Evolutionary conservation across 1,140 invertebrate species (phyloP), one percentile per base, ranked within the genome.

Genomic region (Ridgeia piscesae): DNA sequence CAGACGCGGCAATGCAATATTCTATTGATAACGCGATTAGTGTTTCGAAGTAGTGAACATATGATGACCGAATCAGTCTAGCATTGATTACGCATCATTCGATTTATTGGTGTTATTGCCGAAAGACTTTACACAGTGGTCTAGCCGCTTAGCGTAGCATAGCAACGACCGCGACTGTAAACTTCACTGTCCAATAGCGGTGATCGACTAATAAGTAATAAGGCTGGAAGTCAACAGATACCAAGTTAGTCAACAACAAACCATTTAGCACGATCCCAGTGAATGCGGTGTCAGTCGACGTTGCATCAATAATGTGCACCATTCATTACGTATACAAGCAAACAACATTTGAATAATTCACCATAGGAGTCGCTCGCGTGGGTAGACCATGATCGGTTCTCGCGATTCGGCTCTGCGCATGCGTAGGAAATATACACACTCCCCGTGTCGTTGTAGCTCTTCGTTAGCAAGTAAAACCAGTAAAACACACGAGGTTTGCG

Each of bases 291-390:
- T 77, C 27, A 77, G 58, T 77, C 27, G 14, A 77, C 6, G 17
- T 27, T 0, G 58, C 58, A 77, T 77, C 58, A 77, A 77, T 77
- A 77, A 77, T 77, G 58, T 31, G 58, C 58, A 77, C 58, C 58
- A 27, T 77, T 77, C 58, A 77, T 31, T 77, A 17, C 58, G 58
- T 2, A 77, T 1, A 77, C 58, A 77, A 31, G 14, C 58, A 27
- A 77, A 21, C 58, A 77, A 77, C 58, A 77, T 77, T 77, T 77
- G 58, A 77, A 77, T 77, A 77, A 77, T 77, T 77, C 58, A 77
- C 58, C 58, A 77, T 77, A 77, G 6, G 58, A 9, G 58, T 21
- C 58, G 27, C 0, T 77, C 58, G 58, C 58, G 58, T 77, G 58
- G 17, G 58, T 31, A 21, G 8, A 21, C 48, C 48, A n/a, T n/a